Base-by-base conservation (phyloP, 2,888 invertebrate genomes). In the Dryobota labecula region DNA sequence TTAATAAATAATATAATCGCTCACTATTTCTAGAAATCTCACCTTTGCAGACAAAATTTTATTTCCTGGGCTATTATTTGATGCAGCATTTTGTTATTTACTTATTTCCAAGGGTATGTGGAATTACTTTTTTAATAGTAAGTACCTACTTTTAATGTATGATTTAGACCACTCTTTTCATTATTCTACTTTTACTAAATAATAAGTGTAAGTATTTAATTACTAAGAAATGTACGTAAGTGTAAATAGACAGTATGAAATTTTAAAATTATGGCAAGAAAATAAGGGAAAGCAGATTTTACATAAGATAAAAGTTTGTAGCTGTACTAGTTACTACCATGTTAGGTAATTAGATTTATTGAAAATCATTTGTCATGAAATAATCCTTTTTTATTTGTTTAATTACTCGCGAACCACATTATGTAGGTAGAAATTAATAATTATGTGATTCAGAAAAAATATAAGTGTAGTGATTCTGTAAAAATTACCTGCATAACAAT, bases 361-460 rank as follows among this genome's bases (percentile, higher is more conserved):
- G 5, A 30, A 30, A 51, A 6, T 33, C 1, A n/a, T 49, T 33
- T 49, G 18, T 33, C 51, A n/a, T 33, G 11, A 45, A 45, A n/a
- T 27, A 0, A 30, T n/a, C 15, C 9, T n/a, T 20, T 27, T 24
- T 20, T n/a, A 13, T n/a, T 20, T 20, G 6, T 27, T 11, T 3
- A 45, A 0, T 5, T 30, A 15, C 18, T 27, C 18, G 3, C 24
- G 5, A 53, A 60, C 8, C 8, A 27, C 20, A 4, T 0, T 43
- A 1, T 0, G 0, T 43, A 20, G 11, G 27, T 43, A 45, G 20
- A 8, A 8, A 0, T 15, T 15, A 0, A 0, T 15, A n/a, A 0
- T n/a, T 18, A 1, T 49, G 15, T 18, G n/a, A 15, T 30, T n/a
- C 20, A n/a, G 15, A 30, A 30, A 60, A 15, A 60, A 47, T 30